Conservation (phyloP, 2,113 vertebrate genomes). For the Sarotherodon lohbergeri region DNA sequence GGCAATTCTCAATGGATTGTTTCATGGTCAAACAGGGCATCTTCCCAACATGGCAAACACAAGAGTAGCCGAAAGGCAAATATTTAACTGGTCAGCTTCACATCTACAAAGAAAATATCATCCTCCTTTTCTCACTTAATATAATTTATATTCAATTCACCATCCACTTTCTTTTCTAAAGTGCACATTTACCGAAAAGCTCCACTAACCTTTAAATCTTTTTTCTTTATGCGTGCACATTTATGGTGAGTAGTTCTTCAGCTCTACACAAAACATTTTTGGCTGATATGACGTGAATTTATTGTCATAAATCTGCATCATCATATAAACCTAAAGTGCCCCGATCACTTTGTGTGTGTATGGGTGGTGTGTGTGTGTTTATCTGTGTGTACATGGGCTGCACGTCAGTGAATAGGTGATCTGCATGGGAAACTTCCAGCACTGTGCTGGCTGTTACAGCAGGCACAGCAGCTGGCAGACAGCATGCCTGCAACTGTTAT, state of each 20-base stretch:
- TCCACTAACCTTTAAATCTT: not conserved
- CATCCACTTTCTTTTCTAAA: not conserved
- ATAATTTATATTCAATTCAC: not conserved
- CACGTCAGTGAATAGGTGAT: slow-evolving; percentile 22
- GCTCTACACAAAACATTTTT: not conserved
- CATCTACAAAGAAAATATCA: not conserved
- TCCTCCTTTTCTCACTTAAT: not conserved
- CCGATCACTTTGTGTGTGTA: not conserved
- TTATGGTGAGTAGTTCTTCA: not conserved
- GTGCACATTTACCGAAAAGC: not conserved
- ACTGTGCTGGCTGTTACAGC: slow-evolving; percentile 42
- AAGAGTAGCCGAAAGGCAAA: slow-evolving; percentile 39
- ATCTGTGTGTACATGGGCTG: not conserved
- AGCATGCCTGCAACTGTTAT: slow-evolving; percentile 49
- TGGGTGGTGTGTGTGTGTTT: not conserved
- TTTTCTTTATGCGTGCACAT: not conserved
- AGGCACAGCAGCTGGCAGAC: slow-evolving; percentile 53
- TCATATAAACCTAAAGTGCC: not conserved
- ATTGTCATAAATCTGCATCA: not conserved
- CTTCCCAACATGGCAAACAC: slow-evolving; percentile 43
- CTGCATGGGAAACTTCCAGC: slow-evolving; percentile 64
- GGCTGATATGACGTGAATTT: not conserved
- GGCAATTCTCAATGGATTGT: slow-evolving; percentile 52
- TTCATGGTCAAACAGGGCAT: slow-evolving; percentile 57
- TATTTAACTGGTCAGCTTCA: slow-evolving; percentile 45